Conservation (phyloP, 2,888 invertebrate genomes). For the Buathra laborator region DNA sequence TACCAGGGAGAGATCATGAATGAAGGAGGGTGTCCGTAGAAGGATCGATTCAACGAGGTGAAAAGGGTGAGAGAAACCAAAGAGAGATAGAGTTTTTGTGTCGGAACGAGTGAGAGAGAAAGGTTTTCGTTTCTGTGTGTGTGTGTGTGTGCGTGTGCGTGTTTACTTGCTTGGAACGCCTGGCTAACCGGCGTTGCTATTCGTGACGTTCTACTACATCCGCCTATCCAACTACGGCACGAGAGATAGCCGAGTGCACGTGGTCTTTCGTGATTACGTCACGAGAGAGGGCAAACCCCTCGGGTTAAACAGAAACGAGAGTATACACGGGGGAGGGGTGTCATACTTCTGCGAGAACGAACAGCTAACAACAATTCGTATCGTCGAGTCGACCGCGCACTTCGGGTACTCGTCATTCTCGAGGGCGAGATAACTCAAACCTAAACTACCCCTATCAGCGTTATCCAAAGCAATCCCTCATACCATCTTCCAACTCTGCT, state of each 20-base stretch:
- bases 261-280: conserved; percentile 80
- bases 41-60: conserved; percentile 81
- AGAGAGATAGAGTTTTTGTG: conserved; percentile 7
- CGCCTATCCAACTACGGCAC: conserved; percentile 71
- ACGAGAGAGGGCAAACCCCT: conserved; percentile 71
- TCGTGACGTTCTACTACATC: conserved; percentile 78
- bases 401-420: too few species aligned
- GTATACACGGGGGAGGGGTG: not conserved
- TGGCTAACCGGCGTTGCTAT: conserved; percentile 76
- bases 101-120: not conserved
- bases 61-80: conserved; percentile 13
- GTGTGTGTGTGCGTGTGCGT: conserved; percentile 10
- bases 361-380: too few species aligned
- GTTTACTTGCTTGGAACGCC: not conserved
- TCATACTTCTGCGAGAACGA: not conserved
- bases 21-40: conserved; percentile 76
- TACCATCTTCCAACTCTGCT: not conserved
- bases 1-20: conserved; percentile 80
- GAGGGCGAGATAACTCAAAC: too few species aligned
- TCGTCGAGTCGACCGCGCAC: too few species aligned
- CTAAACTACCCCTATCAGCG: too few species aligned
- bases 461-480: not conserved
- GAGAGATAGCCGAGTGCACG: conserved; percentile 75
- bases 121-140: not conserved
- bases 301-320: not conserved